Percentiles rank a stretch among this genome's conserved stretches.
Evolutionary conservation across 2,888 invertebrate genomes (phyloP).

Genomic region (Gymnoscelis rufifasciata): DNA sequence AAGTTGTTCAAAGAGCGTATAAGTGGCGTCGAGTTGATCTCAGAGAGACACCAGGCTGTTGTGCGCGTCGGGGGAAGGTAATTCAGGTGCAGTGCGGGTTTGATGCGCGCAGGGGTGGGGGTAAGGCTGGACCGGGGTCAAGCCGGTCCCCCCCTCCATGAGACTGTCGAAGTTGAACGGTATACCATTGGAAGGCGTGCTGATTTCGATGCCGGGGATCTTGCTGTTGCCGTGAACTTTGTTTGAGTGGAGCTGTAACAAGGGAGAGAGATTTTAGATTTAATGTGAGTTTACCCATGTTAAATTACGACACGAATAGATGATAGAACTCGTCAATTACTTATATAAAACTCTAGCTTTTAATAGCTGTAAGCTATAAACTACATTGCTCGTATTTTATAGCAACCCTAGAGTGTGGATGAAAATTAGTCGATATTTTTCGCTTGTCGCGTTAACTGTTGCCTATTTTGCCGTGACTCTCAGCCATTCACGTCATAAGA

Average conservation of each 20-base stretch:
- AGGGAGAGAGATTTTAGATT: not conserved
- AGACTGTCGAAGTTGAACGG: conserved; percentile 95
- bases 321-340: too few relatives aligned
- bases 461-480: too few relatives aligned
- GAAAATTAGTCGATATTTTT: too few relatives aligned
- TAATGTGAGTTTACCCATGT: not conserved
- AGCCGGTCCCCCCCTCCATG: conserved; percentile 95
- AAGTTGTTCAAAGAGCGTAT: conserved; percentile 33
- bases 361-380: too few relatives aligned
- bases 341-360: too few relatives aligned
- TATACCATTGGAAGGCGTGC: conserved; percentile 92
- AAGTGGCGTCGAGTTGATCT: conserved; percentile 46
- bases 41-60: conserved; percentile 91
- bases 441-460: too few relatives aligned
- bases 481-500: too few relatives aligned
- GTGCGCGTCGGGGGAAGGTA: conserved; percentile 86
- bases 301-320: too few relatives aligned
- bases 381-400: too few relatives aligned
- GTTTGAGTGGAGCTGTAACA: conserved; percentile 67
- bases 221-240: conserved; percentile 75
- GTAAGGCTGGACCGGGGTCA: conserved; percentile 87
- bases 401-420: too few relatives aligned
- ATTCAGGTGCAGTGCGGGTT: conserved; percentile 84
- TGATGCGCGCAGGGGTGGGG: conserved; percentile 88
- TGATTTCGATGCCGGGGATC: conserved; percentile 89